These are phyloP conservation scores for Charanyca ferruginea DNA, from an alignment of 2,888 invertebrate species.

Conservation along the genomic window DNA sequence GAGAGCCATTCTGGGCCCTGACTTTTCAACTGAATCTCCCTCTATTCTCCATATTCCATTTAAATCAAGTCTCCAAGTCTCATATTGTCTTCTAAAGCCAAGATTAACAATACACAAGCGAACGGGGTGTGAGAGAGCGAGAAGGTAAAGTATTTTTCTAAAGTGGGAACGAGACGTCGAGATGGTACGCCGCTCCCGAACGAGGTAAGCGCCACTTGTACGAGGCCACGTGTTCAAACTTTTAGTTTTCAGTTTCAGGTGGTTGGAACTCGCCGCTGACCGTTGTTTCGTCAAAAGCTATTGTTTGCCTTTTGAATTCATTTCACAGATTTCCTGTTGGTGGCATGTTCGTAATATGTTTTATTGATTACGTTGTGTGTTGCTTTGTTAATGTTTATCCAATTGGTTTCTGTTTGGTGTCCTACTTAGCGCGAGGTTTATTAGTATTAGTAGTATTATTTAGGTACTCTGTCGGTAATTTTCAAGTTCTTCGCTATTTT, in stretches of 20 bases:
- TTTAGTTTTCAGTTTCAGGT: slow-evolving; percentile 74
- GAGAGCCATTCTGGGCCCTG: slow-evolving; percentile 62
- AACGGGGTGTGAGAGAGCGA: slow-evolving; percentile 89
- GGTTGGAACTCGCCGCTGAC: slow-evolving; percentile 66
- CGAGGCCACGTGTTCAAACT: slow-evolving; percentile 86
- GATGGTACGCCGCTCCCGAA: slow-evolving; percentile 84
- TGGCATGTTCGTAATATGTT: slow-evolving; percentile 53
- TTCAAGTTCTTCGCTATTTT: not conserved
- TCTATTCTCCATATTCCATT: slow-evolving; percentile 42
- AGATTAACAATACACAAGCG: slow-evolving; percentile 71
- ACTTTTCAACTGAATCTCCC: slow-evolving; percentile 46
- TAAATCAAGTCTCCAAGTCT: slow-evolving; percentile 56
- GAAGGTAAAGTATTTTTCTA: slow-evolving; percentile 81
- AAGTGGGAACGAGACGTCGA: slow-evolving; percentile 89
- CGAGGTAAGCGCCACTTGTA: slow-evolving; percentile 88
- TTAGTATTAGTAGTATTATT: slow-evolving; percentile 8
- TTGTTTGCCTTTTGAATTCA: slow-evolving; percentile 58
- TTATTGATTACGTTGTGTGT: slow-evolving; percentile 49
- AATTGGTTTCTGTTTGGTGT: slow-evolving; percentile 40
- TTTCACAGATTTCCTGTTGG: slow-evolving; percentile 46
- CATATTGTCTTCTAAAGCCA: slow-evolving; percentile 55
- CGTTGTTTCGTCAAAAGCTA: slow-evolving; percentile 65
- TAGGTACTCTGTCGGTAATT: not conserved
- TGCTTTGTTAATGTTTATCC: slow-evolving; percentile 52
- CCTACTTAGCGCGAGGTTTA: slow-evolving; percentile 19